Evolutionary conservation across 1,140 invertebrate genomes (phyloP).

Genomic region (Dryas iulia): DNA sequence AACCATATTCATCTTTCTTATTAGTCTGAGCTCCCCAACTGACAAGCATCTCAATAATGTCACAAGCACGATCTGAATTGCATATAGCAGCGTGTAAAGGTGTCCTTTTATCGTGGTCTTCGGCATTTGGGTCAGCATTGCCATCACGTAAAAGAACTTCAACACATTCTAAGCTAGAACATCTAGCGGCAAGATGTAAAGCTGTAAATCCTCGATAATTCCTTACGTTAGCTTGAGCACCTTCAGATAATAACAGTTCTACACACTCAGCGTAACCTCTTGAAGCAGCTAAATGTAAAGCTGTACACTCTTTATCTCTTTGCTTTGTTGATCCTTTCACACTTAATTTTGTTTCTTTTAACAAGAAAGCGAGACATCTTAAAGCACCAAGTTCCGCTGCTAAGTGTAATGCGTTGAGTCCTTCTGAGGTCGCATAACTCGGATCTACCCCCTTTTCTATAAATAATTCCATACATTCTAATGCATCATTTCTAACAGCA

Average conservation of each 20-base stretch:
- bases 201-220: slow-evolving; percentile 82
- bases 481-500: slow-evolving; percentile 79
- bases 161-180: slow-evolving; percentile 80
- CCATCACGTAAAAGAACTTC: slow-evolving; percentile 79
- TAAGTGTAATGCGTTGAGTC: slow-evolving; percentile 82
- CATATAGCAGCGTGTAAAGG: slow-evolving; percentile 83
- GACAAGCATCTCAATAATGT: slow-evolving; percentile 81
- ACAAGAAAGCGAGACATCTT: slow-evolving; percentile 76
- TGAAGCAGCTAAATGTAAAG: slow-evolving; percentile 85
- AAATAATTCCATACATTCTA: slow-evolving; percentile 81
- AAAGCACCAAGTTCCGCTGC: slow-evolving; percentile 81
- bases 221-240: slow-evolving; percentile 80
- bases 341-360: slow-evolving; percentile 77
- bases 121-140: slow-evolving; percentile 80
- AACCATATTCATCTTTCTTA: slow-evolving; percentile 84
- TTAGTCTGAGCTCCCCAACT: slow-evolving; percentile 81
- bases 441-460: slow-evolving; percentile 78
- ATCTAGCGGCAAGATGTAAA: slow-evolving; percentile 82
- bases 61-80: slow-evolving; percentile 74
- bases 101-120: slow-evolving; percentile 81
- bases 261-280: slow-evolving; percentile 83
- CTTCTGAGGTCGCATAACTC: slow-evolving; percentile 78
- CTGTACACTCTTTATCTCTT: slow-evolving; percentile 82
- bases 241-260: slow-evolving; percentile 81
- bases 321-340: slow-evolving; percentile 67